phyloP scores from a whole-genome alignment of 2,888 invertebrate genomes.

The Epinotia bilunana region DNA sequence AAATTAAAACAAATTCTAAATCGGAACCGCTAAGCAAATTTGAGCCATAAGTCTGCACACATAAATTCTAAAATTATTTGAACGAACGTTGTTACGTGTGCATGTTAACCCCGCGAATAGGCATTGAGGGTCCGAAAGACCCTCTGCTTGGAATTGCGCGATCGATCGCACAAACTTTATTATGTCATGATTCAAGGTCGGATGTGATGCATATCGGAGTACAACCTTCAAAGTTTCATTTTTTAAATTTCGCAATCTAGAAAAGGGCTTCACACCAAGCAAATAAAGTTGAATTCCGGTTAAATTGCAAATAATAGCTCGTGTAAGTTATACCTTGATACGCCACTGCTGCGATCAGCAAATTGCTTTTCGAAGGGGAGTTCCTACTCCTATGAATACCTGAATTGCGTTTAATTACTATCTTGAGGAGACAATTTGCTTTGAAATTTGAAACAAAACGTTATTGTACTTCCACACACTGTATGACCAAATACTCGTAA shows the following conservation, averaged over 20 bases:
- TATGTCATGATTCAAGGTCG: constrained; percentile 78
- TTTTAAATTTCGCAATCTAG: background rate
- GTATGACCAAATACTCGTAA: background rate
- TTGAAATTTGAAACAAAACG: constrained; percentile 13
- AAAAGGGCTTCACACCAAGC: background rate
- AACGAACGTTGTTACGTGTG: background rate
- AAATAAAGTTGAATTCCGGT: constrained; percentile 7
- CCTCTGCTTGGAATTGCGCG: constrained; percentile 56
- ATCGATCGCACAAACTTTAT: constrained; percentile 76
- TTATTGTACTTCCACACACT: background rate
- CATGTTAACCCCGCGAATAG: constrained; percentile 59
- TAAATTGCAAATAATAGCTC: background rate
- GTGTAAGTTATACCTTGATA: constrained; percentile 10
- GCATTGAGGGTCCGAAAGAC: constrained; percentile 60
- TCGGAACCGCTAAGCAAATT: background rate
- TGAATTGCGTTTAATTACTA: constrained; percentile 44
- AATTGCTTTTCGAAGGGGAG: constrained; percentile 39
- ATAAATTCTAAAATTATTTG: constrained; percentile 33
- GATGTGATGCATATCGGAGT: constrained; percentile 46
- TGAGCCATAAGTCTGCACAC: background rate
- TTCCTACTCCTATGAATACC: constrained; percentile 53
- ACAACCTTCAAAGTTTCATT: constrained; percentile 4
- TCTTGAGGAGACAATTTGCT: constrained; percentile 43
- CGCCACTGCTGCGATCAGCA: constrained; percentile 25
- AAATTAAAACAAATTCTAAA: constrained; percentile 34